phyloP scores from a whole-genome alignment of 1,140 invertebrate species.

The Bombus turneri region DNA sequence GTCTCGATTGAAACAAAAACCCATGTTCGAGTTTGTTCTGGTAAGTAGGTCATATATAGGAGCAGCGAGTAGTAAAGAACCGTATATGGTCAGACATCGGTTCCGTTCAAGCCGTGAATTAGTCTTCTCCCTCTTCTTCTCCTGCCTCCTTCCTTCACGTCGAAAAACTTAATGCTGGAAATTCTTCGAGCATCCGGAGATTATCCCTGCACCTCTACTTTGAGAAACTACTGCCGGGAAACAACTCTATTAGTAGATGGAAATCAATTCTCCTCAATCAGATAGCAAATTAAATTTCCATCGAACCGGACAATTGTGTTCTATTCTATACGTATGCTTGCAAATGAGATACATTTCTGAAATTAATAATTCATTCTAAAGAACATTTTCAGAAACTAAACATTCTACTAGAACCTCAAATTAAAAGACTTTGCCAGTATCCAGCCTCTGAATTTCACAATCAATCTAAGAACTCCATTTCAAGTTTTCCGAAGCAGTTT shows the following conservation, averaged over 20 bases:
- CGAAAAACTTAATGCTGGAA: constrained; percentile 18
- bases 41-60: neutral
- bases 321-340: neutral
- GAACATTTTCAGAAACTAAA: too few relatives aligned
- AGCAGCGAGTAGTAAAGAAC: neutral
- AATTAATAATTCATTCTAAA: neutral
- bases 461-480: too few relatives aligned
- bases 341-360: neutral
- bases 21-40: neutral
- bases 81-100: neutral
- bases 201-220: neutral
- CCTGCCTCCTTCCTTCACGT: neutral
- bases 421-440: too few relatives aligned
- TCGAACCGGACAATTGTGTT: neutral
- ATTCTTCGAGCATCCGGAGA: constrained; percentile 1
- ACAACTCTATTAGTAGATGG: constrained; percentile 17
- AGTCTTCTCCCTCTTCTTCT: neutral
- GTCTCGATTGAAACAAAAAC: neutral
- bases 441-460: too few relatives aligned
- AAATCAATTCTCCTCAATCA: constrained; percentile 8
- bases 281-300: neutral
- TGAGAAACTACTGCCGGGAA: neutral
- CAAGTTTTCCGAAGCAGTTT: too few relatives aligned
- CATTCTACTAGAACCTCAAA: too few relatives aligned
- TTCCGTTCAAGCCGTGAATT: neutral